Base-by-base conservation (phyloP, 2,113 vertebrate genomes). In the Procavia capensis region DNA sequence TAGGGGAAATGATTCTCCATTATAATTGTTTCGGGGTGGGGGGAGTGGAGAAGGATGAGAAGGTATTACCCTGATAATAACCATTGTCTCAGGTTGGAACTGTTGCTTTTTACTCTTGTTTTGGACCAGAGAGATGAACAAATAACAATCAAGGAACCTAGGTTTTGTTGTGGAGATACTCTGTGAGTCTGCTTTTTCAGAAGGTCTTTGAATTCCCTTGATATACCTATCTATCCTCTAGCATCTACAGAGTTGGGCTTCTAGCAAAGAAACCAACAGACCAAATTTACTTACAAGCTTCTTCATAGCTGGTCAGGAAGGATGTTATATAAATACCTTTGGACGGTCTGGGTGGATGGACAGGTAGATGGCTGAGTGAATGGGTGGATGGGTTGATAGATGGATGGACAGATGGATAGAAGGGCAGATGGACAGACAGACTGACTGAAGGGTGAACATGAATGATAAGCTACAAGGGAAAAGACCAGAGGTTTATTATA, bases 381-480 rank as follows among this genome's bases (percentile, higher is more conserved):
- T 70, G 59, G n/a, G 72, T 85, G 31, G 31, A 72, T 4, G 81
- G 16, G 17, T 78, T 20, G 50, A 72, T 57, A 13, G 74, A 27
- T 75, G 72, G 5, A 17, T 75, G 9, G 24, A 47, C 78, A 36
- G 61, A 66, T 70, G 59, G n/a, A 59, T 29, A 78, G 9, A 54
- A 72, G 54, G 43, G 41, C 63, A 47, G 39, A 66, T 29, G 72
- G 7, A 41, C 19, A 4, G 16, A 16, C 59, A 36, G 7, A 47
- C 36, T 29, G 10, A 72, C 47, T 17, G 29, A 88, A 86, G 81
- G 13, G 6, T 76, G 14, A 88, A 79, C 36, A 82, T 54, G 47
- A 96, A 78, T 91, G 7, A 13, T 95, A 95, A 83, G 47, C 86
- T 78, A 80, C 1, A 79, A 86, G 11, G 76, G 22, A 22, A 88